Base-by-base conservation (phyloP, 2,888 invertebrate genomes). In the Urechis unicinctus region DNA sequence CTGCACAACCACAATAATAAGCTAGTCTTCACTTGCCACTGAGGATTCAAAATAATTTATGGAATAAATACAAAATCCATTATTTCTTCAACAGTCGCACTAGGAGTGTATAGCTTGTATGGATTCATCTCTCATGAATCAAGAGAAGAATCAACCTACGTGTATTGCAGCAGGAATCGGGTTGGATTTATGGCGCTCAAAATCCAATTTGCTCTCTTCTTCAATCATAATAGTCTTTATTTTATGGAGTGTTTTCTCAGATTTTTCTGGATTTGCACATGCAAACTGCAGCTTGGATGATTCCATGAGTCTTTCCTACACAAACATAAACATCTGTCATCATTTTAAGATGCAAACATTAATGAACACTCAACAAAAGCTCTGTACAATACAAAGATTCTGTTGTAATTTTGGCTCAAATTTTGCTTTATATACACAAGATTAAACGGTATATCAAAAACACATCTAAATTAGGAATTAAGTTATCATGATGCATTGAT, bases 261-360 rank as follows among this genome's bases (percentile, higher is more conserved):
- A 74, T 56, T 72, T 74, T 53, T 71, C 74, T 24, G 73, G 67
- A 56, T 74, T 75, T 41, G 74, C 75, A 64, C 75, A 77, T 3
- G 72, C 63, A 61, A 72, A 74, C 66, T 73, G 73, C 31, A 60
- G 55, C 45, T 67, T 66, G 3, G 72, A 71, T 1, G 75, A 70
- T 43, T 74, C 72, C 70, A 75, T 73, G 22, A 75, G 61, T 41
- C 68, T 57, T 47, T 74, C 73, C 73, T 75, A 29, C 21, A 3
- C 21, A 43, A 44, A 26, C 13, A 3, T 28, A 3, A 9, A 1
- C 30, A 21, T 6, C 26, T 42, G 13, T 2, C 25, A 25, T 36
- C 13, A 36, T 9, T 9, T 36, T 36, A 9, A 36, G 41, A 36
- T 13, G 41, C 41, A 36, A n/a, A 36, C 13, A n/a, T 36, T 36